Evolutionary conservation across 2,113 vertebrate genomes (phyloP).

Genomic region (Nansenia antarctica): DNA sequence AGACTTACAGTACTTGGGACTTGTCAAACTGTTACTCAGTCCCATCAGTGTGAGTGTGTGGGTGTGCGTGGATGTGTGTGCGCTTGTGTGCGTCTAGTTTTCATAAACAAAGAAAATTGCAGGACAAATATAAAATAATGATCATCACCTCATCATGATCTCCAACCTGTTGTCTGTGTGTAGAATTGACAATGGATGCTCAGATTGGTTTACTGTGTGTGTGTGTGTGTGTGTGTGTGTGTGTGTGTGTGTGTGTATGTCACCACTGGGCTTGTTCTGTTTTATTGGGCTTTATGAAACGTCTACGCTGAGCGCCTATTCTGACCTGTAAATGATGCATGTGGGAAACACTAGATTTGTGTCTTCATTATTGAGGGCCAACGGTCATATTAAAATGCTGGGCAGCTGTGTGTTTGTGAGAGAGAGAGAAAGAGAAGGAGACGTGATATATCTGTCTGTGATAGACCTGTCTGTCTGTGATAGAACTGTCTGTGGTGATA

Average conservation of each 20-base stretch:
- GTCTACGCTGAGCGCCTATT: no score
- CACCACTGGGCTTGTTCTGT: conserved; percentile 72
- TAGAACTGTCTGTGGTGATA: background rate
- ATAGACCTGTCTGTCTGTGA: no score
- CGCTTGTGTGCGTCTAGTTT: background rate
- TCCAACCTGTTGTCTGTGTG: background rate
- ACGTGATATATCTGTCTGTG: background rate
- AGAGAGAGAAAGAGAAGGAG: background rate
- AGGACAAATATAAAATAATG: background rate
- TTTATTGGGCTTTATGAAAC: conserved; percentile 77
- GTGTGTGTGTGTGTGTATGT: background rate
- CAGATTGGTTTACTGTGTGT: conserved; percentile 39
- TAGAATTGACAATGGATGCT: background rate
- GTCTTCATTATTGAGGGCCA: conserved; percentile 45
- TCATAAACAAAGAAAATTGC: background rate
- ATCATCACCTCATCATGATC: background rate
- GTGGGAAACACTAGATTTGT: conserved; percentile 45
- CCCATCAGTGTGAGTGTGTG: no score
- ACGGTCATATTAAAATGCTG: conserved; percentile 9
- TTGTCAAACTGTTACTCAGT: no score
- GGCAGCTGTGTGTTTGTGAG: conserved; percentile 25
- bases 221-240: background rate
- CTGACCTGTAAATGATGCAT: conserved; percentile 80
- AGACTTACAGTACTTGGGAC: no score
- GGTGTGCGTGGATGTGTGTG: background rate